These are phyloP conservation scores for Theocolax elegans DNA, from an alignment of 1,140 invertebrate genomes.

Conservation along the genomic window DNA sequence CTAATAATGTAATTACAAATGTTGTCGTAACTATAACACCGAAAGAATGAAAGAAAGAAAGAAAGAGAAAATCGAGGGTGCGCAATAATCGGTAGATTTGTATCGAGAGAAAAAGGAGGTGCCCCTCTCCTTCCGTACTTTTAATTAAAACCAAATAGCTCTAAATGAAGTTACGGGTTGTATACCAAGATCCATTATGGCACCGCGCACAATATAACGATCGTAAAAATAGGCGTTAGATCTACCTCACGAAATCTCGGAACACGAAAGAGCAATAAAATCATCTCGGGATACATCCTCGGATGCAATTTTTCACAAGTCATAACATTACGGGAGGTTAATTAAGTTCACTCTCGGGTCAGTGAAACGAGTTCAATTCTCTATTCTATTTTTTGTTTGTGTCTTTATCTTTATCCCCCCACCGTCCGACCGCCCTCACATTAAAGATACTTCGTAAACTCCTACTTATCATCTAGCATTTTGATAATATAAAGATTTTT, in stretches of 20 bases:
- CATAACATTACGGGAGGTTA: constrained; percentile 24
- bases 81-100: too few relatives aligned
- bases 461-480: neutral
- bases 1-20: too few relatives aligned
- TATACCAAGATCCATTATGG: constrained; percentile 8
- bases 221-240: neutral
- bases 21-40: too few relatives aligned
- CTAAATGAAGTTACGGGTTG: neutral
- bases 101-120: too few relatives aligned
- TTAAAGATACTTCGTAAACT: too few relatives aligned
- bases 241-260: constrained; percentile 31
- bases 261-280: constrained; percentile 35
- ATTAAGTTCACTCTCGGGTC: constrained; percentile 30
- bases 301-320: constrained; percentile 17
- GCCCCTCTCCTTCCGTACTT: too few relatives aligned
- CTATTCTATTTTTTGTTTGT: too few relatives aligned
- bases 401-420: too few relatives aligned
- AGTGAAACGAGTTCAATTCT: constrained; percentile 18
- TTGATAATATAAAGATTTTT: too few relatives aligned
- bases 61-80: too few relatives aligned
- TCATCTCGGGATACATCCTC: neutral
- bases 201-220: neutral
- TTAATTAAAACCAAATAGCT: constrained; percentile 1
- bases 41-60: too few relatives aligned
- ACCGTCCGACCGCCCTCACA: too few relatives aligned